These are phyloP conservation scores for Bucco capensis DNA, from an alignment of 2,113 vertebrate species.

Conservation along the genomic window DNA sequence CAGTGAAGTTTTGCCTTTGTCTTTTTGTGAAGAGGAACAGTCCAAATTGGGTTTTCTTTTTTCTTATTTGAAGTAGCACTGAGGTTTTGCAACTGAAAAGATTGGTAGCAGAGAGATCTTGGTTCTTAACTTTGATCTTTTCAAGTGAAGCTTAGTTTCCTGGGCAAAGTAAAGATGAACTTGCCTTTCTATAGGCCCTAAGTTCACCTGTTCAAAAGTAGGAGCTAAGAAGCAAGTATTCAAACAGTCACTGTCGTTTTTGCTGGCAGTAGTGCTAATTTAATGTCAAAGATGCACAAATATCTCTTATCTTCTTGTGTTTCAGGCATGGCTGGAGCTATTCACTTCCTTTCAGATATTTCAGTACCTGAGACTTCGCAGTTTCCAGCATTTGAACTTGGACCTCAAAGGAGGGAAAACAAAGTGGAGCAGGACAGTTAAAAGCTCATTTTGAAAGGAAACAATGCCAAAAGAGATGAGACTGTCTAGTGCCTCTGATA, in stretches of 20 bases:
- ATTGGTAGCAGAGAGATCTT: background rate
- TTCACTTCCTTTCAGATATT: slow-evolving; percentile 93
- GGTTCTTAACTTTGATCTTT: background rate
- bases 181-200: background rate
- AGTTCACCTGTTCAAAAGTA: background rate
- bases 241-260: background rate
- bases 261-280: background rate
- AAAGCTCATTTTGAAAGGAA: slow-evolving; percentile 2
- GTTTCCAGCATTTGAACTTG: slow-evolving; percentile 95
- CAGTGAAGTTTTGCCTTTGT: background rate
- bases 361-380: slow-evolving; percentile 81
- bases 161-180: background rate
- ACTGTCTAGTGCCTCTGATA: slow-evolving; percentile 56
- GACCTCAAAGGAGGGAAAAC: slow-evolving; percentile 62
- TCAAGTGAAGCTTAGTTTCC: background rate
- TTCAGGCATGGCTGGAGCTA: slow-evolving; percentile 92
- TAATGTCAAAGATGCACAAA: background rate
- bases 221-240: background rate
- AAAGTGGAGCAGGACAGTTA: slow-evolving; percentile 59
- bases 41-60: background rate
- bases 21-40: background rate
- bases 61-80: background rate
- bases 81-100: background rate
- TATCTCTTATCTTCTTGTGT: background rate
- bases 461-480: slow-evolving; percentile 38